Conservation (phyloP, 2,797 vertebrate species). For the Vipera latastei region DNA sequence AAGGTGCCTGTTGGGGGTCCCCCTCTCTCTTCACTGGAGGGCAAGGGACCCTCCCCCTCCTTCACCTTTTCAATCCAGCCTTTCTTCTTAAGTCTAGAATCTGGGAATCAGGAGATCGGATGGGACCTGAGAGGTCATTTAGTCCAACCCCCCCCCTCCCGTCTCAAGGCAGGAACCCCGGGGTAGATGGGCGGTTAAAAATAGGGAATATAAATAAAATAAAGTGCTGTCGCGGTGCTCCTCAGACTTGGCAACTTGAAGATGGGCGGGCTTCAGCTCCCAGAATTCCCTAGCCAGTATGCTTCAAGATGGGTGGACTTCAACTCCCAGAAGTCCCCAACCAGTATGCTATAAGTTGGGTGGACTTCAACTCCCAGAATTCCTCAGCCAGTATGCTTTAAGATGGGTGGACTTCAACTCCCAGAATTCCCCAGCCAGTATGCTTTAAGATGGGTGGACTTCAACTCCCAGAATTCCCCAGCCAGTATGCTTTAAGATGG, state of each 20-base stretch:
- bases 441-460: too few relatives aligned
- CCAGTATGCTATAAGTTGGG: accelerated
- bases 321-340: too few relatives aligned
- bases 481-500: too few relatives aligned
- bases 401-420: too few relatives aligned
- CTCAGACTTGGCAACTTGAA: neutral
- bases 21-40: neutral
- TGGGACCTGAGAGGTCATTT: neutral
- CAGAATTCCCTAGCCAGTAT: too few relatives aligned
- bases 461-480: too few relatives aligned
- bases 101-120: neutral
- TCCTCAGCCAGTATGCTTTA: accelerated
- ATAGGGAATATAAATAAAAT: neutral
- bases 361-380: neutral
- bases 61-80: neutral
- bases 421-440: accelerated
- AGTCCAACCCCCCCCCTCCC: neutral
- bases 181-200: neutral
- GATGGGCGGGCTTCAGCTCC: neutral
- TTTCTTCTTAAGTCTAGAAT: neutral
- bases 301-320: too few relatives aligned
- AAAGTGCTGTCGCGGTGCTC: neutral
- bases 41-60: neutral
- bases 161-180: neutral
- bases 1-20: conserved; percentile 67